Base-by-base conservation (phyloP, 2,888 invertebrate species). In the Chirona hameri region DNA sequence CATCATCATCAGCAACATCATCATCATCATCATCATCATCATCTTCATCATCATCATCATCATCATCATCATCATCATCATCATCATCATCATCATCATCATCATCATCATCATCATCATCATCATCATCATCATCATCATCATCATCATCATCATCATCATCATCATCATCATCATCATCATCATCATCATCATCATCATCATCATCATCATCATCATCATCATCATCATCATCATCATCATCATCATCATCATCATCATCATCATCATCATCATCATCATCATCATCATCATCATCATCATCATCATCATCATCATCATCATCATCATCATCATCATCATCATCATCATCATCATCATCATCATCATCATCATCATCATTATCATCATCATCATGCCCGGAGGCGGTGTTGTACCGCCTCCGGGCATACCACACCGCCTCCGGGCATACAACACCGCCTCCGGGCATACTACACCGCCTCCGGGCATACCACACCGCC, bases 21-120 rank as follows among this genome's bases (percentile, higher is more conserved):
- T 65, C 65, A 65, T 65, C 65, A 65, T 65, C 65, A 65, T 65
- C 65, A 65, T 65, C 65, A 65, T 65, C 65, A 65, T 65, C 65
- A 65, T 65, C 65, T 21, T 65, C 65, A 65, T 65, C 65, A 65
- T 65, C 65, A 65, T 65, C 65, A 65, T 65, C 65, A 65, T 65
- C 65, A 65, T 65, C 65, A 65, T 65, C 65, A 65, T 65, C 65
- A n/a, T 65, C 65, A 65, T 65, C 65, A 65, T 65, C 65, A 65
- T 65, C 65, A 65, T 65, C 65, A n/a, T 65, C 65, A 65, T 65
- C 65, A 65, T 65, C 65, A 65, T 65, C 65, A 65, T 65, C 65
- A 65, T 65, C 65, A 65, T 65, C 65, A 65, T 65, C 65, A 65
- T 65, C 65, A 65, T 65, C 65, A 65, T 65, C 65, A 65, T 65